These are phyloP conservation scores for Rutilus rutilus DNA, from an alignment of 2,113 vertebrate genomes.

Conservation along the genomic window DNA sequence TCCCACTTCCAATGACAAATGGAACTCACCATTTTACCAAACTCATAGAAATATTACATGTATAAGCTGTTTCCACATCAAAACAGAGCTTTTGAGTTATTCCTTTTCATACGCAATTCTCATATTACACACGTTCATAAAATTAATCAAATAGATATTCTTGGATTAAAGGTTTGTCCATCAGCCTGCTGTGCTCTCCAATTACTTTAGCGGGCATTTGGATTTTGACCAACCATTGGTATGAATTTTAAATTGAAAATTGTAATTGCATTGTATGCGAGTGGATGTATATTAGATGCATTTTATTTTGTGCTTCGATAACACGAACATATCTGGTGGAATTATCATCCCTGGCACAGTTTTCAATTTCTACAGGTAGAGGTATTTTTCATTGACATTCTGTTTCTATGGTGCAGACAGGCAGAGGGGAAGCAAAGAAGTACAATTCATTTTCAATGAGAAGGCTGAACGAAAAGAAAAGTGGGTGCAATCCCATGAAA, in stretches of 20 bases:
- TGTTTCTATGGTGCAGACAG: neutral
- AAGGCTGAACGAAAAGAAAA: neutral
- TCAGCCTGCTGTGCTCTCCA: neutral
- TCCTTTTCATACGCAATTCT: neutral
- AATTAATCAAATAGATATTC: neutral
- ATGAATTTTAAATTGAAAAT: too few relatives aligned
- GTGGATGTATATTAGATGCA: neutral
- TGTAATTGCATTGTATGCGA: neutral
- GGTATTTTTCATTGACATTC: neutral
- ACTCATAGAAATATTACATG: neutral
- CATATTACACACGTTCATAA: neutral
- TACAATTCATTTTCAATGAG: constrained; percentile 26
- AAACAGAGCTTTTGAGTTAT: neutral
- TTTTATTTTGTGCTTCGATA: neutral
- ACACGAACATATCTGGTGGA: neutral
- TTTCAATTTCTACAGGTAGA: neutral
- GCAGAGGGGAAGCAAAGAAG: neutral
- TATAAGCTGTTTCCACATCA: neutral
- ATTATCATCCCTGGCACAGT: neutral
- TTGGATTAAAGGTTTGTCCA: neutral
- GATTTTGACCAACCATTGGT: neutral
- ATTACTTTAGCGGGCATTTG: neutral
- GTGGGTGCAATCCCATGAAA: constrained; percentile 11
- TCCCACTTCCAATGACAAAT: too few relatives aligned
- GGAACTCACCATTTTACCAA: too few relatives aligned